phyloP scores from a whole-genome alignment of 1,140 invertebrate species.

The Cephus cinctus region DNA sequence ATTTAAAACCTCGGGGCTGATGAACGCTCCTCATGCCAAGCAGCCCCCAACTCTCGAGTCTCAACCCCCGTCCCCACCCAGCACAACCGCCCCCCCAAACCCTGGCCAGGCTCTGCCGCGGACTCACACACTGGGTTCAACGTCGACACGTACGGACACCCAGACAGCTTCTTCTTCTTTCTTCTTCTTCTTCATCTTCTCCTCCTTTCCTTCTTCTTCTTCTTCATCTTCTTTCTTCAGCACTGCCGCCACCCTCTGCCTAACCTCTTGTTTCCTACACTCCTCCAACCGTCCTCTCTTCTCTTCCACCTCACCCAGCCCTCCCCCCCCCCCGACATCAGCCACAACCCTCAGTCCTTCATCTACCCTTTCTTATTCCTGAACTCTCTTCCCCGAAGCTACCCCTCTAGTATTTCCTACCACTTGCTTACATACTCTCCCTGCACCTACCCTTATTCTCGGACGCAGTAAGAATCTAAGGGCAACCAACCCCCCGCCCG shows the following conservation, averaged over 20 bases:
- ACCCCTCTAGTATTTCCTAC: too few species aligned
- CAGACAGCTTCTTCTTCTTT: too few species aligned
- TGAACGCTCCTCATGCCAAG: slow-evolving; percentile 57
- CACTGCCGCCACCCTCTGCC: too few species aligned
- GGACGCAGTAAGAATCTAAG: too few species aligned
- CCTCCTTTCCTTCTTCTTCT: too few species aligned
- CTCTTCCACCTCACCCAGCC: slow-evolving; percentile 13
- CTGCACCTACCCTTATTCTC: background rate
- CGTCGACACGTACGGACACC: too few species aligned
- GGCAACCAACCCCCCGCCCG: background rate
- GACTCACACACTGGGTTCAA: too few species aligned
- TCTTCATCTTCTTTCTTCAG: too few species aligned
- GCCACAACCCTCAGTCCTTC: slow-evolving; percentile 1
- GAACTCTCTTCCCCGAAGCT: background rate
- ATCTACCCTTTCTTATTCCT: background rate
- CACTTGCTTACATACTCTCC: background rate
- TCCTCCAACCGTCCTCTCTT: slow-evolving; percentile 12
- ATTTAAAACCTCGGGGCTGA: slow-evolving; percentile 59
- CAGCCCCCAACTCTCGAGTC: slow-evolving; percentile 22
- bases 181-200: too few species aligned
- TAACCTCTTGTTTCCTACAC: too few species aligned
- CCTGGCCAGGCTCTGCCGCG: background rate
- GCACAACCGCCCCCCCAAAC: slow-evolving; percentile 18
- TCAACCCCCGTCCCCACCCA: slow-evolving; percentile 21
- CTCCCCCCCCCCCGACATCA: slow-evolving; percentile 1